Percentiles rank a stretch among this genome's conserved stretches.
Conservation (phyloP, 2,113 vertebrate species). For the Capricornis sumatraensis region DNA sequence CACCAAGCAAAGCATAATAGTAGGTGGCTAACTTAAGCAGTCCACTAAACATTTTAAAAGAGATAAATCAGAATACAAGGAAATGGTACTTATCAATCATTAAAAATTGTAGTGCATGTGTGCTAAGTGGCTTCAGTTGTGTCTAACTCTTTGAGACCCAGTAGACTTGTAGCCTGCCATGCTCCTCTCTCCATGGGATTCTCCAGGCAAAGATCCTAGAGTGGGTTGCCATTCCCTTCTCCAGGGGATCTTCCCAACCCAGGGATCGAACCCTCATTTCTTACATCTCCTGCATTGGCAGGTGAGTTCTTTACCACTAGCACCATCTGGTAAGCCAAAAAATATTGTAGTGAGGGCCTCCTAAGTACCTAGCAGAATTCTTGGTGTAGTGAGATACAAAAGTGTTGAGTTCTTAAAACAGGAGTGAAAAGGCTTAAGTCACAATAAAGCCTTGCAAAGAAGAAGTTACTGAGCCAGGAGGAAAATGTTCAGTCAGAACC, state of each 20-base stretch:
- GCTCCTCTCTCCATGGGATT: background rate
- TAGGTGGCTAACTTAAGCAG: background rate
- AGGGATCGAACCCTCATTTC: background rate
- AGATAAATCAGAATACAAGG: background rate
- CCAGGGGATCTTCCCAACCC: background rate
- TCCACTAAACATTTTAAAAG: constrained; percentile 4
- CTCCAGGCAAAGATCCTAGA: background rate
- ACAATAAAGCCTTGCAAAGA: constrained; percentile 20
- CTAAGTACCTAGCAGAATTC: background rate
- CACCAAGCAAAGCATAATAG: background rate
- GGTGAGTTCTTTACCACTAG: background rate
- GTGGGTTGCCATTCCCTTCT: background rate
- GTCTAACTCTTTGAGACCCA: background rate
- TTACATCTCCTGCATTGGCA: background rate
- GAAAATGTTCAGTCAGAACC: background rate
- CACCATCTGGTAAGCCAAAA: background rate
- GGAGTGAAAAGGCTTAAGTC: background rate
- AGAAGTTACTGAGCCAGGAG: background rate
- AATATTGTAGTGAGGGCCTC: background rate
- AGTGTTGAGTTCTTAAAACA: background rate
- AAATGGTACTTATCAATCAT: background rate
- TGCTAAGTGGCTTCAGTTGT: background rate
- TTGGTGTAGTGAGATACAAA: background rate
- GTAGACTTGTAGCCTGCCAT: background rate
- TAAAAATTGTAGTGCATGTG: background rate